Base-by-base conservation (phyloP, 2,888 invertebrate species). In the Prostheceraeus crozeri region DNA sequence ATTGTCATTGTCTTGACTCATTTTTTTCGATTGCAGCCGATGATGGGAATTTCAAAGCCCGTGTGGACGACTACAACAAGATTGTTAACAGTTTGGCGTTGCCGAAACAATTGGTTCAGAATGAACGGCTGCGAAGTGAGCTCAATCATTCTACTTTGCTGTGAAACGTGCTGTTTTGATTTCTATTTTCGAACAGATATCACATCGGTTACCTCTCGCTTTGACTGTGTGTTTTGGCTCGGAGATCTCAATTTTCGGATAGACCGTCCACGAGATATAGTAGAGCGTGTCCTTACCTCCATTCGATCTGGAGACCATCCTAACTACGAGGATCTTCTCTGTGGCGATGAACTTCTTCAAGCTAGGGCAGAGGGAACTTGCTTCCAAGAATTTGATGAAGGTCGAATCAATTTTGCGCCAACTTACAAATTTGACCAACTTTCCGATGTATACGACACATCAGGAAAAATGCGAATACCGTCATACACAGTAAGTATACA, bases 401-500 rank as follows among this genome's bases (percentile, higher is more conserved):
- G 87, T 0, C 84, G 85, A 31, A 87, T 93, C 57, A 85, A 84
- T 19, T 93, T 93, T 77, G 85, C 87, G 33, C 93, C 93, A 21
- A 91, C 93, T 1, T 94, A 91, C 75, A 94, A 94, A 83, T 94
- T 89, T 73, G 90, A 93, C 75, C 85, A 87, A 0, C 89, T 89
- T 6, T 88, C 88, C 1, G 87, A 90, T 72, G 84, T 83, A 69
- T 93, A 14, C 8, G 16, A 54, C 36, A 54, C 54, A 73, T 74
- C 74, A 61, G 55, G 62, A 11, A 91, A 90, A 76, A 65, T 70
- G 61, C 83, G 94, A 56, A 82, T 88, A 66, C 93, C 93, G 1
- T 88, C 89, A 0, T 94, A 91, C 90, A 89, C 90, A 1, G 93
- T n/a, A n/a, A n/a, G n/a, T n/a, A n/a, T n/a, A n/a, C n/a, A n/a